A percentile compares a stretch with the other conserved stretches of the same genome.
Evolutionary conservation across 2,113 vertebrate species (phyloP).

Genomic region (Dicrurus megarhynchus): DNA sequence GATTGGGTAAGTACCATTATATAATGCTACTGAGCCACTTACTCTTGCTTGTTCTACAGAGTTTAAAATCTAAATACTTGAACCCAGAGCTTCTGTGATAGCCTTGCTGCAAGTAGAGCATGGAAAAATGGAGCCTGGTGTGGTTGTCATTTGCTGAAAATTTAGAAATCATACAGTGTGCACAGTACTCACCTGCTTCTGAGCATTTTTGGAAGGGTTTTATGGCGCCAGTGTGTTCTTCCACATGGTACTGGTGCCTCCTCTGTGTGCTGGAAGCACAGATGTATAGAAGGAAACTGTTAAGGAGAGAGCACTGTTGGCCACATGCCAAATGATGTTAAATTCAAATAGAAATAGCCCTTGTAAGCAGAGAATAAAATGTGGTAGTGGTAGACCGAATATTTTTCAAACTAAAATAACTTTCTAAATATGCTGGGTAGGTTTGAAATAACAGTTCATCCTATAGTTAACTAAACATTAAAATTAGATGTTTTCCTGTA

Average conservation of each 20-base stretch:
- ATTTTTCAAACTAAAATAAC: constrained; percentile 2
- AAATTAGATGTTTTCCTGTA: not conserved
- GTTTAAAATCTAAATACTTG: not conserved
- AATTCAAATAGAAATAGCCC: not conserved
- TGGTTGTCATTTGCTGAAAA: not conserved
- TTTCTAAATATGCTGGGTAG: not conserved
- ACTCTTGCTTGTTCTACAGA: not conserved
- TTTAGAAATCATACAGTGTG: accelerated
- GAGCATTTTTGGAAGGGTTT: not conserved
- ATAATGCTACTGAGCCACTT: not conserved
- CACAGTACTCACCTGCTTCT: not conserved
- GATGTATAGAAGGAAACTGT: not conserved
- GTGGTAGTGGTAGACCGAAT: not conserved
- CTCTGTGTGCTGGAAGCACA: not conserved
- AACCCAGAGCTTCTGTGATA: not conserved
- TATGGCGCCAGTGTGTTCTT: not conserved
- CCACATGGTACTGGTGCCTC: not conserved
- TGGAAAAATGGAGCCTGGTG: not conserved
- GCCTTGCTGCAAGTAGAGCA: not conserved
- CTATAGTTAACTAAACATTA: not conserved
- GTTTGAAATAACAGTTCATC: not conserved
- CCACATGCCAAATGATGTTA: not conserved
- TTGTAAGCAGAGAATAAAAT: not conserved
- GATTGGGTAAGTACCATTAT: not conserved
- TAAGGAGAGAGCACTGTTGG: not conserved